Percentiles rank a stretch among this genome's conserved stretches.
phyloP scores from a whole-genome alignment of 1,140 invertebrate genomes.

The Babylonia areolata region DNA sequence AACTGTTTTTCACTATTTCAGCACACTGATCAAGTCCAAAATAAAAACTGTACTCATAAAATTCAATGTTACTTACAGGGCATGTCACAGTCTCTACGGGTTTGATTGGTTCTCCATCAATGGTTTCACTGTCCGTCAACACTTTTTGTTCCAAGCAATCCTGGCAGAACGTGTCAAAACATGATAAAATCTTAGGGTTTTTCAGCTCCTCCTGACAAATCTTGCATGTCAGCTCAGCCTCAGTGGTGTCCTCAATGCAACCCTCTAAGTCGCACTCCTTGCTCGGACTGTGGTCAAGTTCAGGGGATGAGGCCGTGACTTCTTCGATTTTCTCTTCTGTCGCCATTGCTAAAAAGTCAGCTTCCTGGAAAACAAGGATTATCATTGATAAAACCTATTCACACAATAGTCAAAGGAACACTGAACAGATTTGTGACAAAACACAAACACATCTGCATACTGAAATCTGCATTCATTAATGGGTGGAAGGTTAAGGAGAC shows the following conservation, averaged over 20 bases:
- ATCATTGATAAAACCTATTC: too few relatives aligned
- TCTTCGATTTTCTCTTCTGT: constrained; percentile 16
- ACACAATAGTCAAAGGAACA: too few relatives aligned
- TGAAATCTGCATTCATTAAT: too few relatives aligned
- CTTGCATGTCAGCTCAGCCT: constrained; percentile 55
- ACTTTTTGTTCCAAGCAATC: constrained; percentile 85
- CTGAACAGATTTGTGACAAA: too few relatives aligned
- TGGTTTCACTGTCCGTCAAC: constrained; percentile 73
- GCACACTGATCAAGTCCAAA: too few relatives aligned
- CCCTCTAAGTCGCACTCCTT: not conserved
- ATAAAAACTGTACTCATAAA: too few relatives aligned
- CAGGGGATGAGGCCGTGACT: not conserved
- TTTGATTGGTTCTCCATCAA: constrained; percentile 32
- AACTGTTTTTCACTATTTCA: too few relatives aligned
- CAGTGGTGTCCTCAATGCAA: not conserved
- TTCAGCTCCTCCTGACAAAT: constrained; percentile 83
- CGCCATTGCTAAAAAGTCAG: not conserved
- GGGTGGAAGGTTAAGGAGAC: too few relatives aligned
- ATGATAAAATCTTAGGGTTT: constrained; percentile 89
- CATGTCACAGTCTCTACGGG: not conserved
- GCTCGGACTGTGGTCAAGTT: not conserved
- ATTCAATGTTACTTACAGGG: constrained; percentile 1
- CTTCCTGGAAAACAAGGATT: too few relatives aligned
- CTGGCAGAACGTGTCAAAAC: constrained; percentile 95
- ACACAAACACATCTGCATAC: too few relatives aligned